These are phyloP conservation scores for Tiliqua scincoides DNA, from an alignment of 2,113 vertebrate species.

Conservation along the genomic window DNA sequence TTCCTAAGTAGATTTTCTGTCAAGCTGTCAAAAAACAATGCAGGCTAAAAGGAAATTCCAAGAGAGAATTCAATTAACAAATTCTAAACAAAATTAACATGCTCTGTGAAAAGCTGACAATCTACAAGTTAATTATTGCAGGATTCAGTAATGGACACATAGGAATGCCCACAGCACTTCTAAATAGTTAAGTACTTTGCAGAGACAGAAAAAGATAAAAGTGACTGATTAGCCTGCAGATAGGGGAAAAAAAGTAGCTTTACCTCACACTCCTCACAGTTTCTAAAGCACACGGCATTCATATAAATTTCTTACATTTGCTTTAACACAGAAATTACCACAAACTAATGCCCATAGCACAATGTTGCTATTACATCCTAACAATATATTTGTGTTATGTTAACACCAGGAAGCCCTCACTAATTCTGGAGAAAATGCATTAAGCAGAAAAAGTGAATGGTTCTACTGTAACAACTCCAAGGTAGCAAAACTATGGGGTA, in stretches of 20 bases:
- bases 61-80: conserved; percentile 31
- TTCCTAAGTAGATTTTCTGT: background rate
- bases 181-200: conserved; percentile 4
- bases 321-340: background rate
- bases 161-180: conserved; percentile 28
- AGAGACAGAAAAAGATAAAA: conserved; percentile 14
- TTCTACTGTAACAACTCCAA: background rate
- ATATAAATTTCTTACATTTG: background rate
- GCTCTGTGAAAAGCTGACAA: conserved; percentile 14
- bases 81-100: conserved; percentile 19
- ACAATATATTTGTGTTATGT: background rate
- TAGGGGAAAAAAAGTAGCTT: background rate
- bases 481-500: background rate
- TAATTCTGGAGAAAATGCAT: background rate
- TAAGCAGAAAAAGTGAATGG: background rate
- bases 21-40: background rate
- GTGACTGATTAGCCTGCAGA: background rate
- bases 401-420: background rate
- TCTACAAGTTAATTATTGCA: conserved; percentile 28
- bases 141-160: background rate
- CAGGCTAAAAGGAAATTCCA: conserved; percentile 3
- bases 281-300: background rate
- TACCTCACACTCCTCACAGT: background rate
- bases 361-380: background rate
- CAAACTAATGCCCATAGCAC: background rate